A percentile compares a stretch with the other conserved stretches of the same genome.
Evolutionary conservation across 2,113 vertebrate species (phyloP).

Genomic region (Xiphophorus maculatus): DNA sequence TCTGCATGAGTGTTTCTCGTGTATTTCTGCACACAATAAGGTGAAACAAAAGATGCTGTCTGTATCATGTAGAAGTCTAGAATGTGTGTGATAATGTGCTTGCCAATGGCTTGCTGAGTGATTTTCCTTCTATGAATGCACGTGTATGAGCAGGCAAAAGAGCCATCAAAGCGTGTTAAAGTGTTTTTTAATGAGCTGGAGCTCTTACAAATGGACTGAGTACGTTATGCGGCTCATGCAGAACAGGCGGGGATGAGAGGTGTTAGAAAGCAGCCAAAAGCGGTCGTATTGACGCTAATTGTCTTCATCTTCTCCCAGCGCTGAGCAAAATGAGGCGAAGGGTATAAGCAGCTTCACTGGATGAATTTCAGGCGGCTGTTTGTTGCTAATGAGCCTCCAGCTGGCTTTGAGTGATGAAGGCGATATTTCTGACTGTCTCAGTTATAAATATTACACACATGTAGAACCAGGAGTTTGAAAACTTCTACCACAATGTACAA

Average conservation of each 20-base stretch:
- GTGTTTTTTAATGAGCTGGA: slow-evolving; percentile 64
- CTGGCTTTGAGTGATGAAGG: not conserved
- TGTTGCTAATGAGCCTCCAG: slow-evolving; percentile 1
- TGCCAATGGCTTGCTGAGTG: slow-evolving; percentile 1
- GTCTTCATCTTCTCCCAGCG: slow-evolving; percentile 32
- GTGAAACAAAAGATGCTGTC: slow-evolving; percentile 16
- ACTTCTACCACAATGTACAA: not conserved
- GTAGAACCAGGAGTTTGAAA: not conserved
- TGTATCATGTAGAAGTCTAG: slow-evolving; percentile 7
- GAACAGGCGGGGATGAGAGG: slow-evolving; percentile 37
- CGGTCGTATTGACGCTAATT: slow-evolving; percentile 34
- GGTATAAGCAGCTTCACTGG: slow-evolving; percentile 25
- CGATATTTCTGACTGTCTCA: not conserved
- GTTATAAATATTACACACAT: not conserved
- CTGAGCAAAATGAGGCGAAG: slow-evolving; percentile 2
- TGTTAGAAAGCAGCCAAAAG: slow-evolving; percentile 37
- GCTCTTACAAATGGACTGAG: slow-evolving; percentile 48
- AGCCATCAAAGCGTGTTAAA: slow-evolving; percentile 44
- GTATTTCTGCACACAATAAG: not conserved
- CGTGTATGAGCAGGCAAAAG: slow-evolving; percentile 32
- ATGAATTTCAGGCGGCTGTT: not conserved
- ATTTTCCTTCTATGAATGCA: not conserved
- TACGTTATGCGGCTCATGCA: slow-evolving; percentile 26
- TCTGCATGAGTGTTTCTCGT: slow-evolving; percentile 19
- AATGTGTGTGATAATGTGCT: slow-evolving; percentile 33